phyloP scores from a whole-genome alignment of 1,140 invertebrate genomes.

The Brachionus koreanus region DNA sequence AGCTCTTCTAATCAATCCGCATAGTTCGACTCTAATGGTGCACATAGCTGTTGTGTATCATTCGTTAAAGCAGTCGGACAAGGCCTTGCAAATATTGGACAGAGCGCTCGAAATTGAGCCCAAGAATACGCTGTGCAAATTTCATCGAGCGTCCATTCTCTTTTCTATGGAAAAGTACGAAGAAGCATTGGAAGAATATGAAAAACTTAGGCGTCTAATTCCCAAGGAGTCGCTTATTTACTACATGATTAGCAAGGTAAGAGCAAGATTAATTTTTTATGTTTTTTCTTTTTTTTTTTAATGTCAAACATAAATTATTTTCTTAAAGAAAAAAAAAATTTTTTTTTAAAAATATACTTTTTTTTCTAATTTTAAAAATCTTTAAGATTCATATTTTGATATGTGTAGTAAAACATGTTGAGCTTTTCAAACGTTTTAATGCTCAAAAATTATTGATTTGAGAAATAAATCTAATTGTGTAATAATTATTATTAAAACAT shows the following conservation, averaged over 20 bases:
- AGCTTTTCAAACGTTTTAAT: too few species aligned
- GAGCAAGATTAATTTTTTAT: too few species aligned
- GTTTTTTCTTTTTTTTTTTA: too few species aligned
- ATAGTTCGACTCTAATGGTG: constrained; percentile 87
- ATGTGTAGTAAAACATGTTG: too few species aligned
- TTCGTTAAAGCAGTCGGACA: constrained; percentile 80
- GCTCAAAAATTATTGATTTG: too few species aligned
- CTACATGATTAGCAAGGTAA: constrained; percentile 90
- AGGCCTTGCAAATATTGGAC: constrained; percentile 80
- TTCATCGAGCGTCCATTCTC: constrained; percentile 64
- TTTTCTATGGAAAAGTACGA: constrained; percentile 51
- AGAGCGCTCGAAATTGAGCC: constrained; percentile 80
- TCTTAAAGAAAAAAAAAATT: too few species aligned
- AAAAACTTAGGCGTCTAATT: constrained; percentile 90
- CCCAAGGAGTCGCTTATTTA: constrained; percentile 97
- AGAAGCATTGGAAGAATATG: constrained; percentile 86
- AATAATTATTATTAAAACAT: too few species aligned
- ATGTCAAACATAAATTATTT: too few species aligned
- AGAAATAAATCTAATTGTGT: too few species aligned
- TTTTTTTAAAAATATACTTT: too few species aligned
- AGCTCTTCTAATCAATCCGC: constrained; percentile 83
- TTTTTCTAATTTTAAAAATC: too few species aligned
- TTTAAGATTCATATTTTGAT: too few species aligned
- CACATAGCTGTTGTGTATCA: constrained; percentile 75
- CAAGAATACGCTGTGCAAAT: constrained; percentile 89